Percentiles rank a stretch among this genome's conserved stretches.
phyloP scores from a whole-genome alignment of 2,888 invertebrate genomes.

The Clitarchus hookeri region DNA sequence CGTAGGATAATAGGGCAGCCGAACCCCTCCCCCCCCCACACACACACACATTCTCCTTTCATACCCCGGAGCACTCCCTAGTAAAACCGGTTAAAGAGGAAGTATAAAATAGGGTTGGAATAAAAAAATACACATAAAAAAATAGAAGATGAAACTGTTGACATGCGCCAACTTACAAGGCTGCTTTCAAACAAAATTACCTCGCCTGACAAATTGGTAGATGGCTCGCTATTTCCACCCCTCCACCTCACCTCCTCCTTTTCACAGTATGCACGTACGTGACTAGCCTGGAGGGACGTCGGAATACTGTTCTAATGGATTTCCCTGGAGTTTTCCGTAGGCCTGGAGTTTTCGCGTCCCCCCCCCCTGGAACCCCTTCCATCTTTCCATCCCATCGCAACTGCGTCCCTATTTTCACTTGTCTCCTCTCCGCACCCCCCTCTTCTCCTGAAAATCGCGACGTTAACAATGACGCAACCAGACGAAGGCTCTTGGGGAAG shows the following conservation, averaged over 20 bases:
- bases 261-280: neutral
- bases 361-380: neutral
- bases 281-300: neutral
- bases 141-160: neutral
- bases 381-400: too few relatives aligned
- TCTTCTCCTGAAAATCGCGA: neutral
- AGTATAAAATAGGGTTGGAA: neutral
- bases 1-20: neutral
- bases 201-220: neutral
- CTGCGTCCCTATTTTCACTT: neutral
- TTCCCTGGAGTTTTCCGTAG: neutral
- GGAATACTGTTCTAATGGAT: conserved; percentile 8
- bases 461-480: neutral
- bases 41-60: neutral
- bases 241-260: neutral
- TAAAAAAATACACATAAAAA: neutral
- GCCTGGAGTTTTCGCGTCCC: neutral
- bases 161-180: neutral
- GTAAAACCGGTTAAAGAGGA: neutral
- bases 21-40: neutral
- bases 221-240: neutral
- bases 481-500: neutral
- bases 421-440: neutral
- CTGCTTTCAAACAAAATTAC: conserved; percentile 6
- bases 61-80: neutral